Evolutionary conservation across 1,140 invertebrate species (phyloP), one percentile per base, ranked within the genome.

Genomic region (Drosophila quadrilineata): DNA sequence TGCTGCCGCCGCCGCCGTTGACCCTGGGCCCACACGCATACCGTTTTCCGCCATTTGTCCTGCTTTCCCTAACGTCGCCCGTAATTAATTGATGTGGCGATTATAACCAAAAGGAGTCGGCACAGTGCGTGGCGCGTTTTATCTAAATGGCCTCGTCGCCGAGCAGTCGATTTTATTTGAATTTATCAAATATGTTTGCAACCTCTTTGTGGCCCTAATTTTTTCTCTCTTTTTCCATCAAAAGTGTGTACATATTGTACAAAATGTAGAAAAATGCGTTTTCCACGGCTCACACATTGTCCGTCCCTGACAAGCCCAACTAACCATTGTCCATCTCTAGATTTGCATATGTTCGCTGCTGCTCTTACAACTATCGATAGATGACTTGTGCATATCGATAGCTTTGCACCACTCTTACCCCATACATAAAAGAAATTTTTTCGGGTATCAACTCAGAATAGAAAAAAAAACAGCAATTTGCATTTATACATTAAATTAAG

Each of bases 11-110:
- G 53, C 68, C 53, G 71, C 59, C 36, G 76, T 69, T 77, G 79
- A 70, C 79, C 79, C 77, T 85, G 79, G 74, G 71, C 62, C 75
- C 56, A 72, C 71, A 73, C 86, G 86, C 74, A 88, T 79, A 46
- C 87, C 87, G 68, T 88, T 88, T 84, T 88, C 87, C 80, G 87
- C 82, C 87, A 88, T 88, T 85, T 87, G 69, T 85, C 60, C 69
- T 77, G 69, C 59, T 75, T 73, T 58, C 40, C 41, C 19, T 46
- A 35, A 48, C 57, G 40, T 33, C 40, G 57, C 64, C 49, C 64
- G 48, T 54, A 40, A 19, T 62, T 26, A 50, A 63, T 63, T 68
- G 16, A 26, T 56, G 49, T 56, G 65, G 43, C 59, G 65, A 54
- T 22, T 64, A 28, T 68, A 54, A 62, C 43, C 49, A 63, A 63